A percentile compares a stretch with the other conserved stretches of the same genome.
Evolutionary conservation across 2,888 invertebrate species (phyloP).

Genomic region (Drosophila quinaria): DNA sequence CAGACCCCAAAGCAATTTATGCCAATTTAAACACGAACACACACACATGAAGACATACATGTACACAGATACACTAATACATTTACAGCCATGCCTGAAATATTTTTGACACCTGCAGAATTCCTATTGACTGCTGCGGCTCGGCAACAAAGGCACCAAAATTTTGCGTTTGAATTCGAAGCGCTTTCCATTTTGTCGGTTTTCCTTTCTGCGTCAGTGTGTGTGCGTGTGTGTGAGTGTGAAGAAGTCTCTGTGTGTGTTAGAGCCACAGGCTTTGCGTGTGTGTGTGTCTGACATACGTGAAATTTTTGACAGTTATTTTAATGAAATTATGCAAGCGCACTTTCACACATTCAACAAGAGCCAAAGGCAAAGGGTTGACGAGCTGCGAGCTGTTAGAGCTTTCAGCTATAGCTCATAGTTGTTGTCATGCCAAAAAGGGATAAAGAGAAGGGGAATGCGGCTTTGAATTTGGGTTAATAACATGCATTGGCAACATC

Average conservation of each 20-base stretch:
- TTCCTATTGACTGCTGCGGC: conserved; percentile 79
- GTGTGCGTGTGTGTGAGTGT: conserved; percentile 30
- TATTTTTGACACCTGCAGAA: conserved; percentile 82
- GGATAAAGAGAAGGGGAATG: neutral
- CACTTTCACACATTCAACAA: conserved; percentile 73
- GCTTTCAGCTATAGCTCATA: conserved; percentile 18
- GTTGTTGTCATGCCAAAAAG: conserved; percentile 10
- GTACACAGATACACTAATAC: conserved; percentile 17
- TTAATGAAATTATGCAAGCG: conserved; percentile 82
- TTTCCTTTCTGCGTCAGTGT: conserved; percentile 9
- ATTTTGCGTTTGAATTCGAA: conserved; percentile 70
- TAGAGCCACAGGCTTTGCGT: conserved; percentile 10
- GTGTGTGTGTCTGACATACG: conserved; percentile 54
- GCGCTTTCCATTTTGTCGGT: conserved; percentile 57
- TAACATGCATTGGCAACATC: conserved; percentile 59
- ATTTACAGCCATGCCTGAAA: conserved; percentile 68
- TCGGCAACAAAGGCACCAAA: conserved; percentile 36
- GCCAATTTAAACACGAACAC: conserved; percentile 71
- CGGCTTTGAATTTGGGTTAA: conserved; percentile 64
- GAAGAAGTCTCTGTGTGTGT: neutral
- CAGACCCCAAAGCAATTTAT: conserved; percentile 75
- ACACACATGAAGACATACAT: conserved; percentile 20
- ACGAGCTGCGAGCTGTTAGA: neutral
- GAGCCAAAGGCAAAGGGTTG: conserved; percentile 19
- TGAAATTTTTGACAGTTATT: conserved; percentile 81